Evolutionary conservation across 1,140 invertebrate species (phyloP).

Genomic region (Psix sp.): DNA sequence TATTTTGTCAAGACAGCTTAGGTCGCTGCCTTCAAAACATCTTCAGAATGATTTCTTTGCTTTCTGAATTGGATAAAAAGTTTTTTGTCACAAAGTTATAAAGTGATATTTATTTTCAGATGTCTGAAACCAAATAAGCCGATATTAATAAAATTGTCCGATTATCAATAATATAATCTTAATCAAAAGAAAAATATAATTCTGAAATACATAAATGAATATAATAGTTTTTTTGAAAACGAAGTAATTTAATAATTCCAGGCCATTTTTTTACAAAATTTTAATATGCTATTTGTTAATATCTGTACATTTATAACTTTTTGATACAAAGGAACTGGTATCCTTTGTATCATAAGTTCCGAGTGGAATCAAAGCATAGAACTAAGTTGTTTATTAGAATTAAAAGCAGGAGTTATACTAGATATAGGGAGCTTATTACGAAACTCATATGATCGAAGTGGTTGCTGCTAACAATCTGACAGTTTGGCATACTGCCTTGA

Average conservation of each 20-base stretch:
- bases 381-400: neutral
- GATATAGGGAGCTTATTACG: constrained; percentile 8
- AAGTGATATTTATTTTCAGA: constrained; percentile 3
- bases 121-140: no score
- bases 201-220: no score
- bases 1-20: constrained; percentile 45
- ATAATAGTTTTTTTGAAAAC: no score
- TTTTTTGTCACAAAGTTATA: constrained; percentile 1
- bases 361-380: neutral
- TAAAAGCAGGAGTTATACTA: neutral
- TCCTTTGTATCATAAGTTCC: no score
- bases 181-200: no score
- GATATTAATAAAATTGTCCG: no score
- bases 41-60: constrained; percentile 36
- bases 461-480: constrained; percentile 50
- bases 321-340: neutral
- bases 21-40: constrained; percentile 33
- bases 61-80: constrained; percentile 14
- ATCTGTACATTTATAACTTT: no score
- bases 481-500: constrained; percentile 59
- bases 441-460: constrained; percentile 45
- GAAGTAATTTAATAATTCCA: no score
- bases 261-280: no score
- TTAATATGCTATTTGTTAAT: no score
- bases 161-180: no score